Evolutionary conservation across 2,888 invertebrate species (phyloP), one percentile per base, ranked within the genome.

Genomic region (Metalampra italica): DNA sequence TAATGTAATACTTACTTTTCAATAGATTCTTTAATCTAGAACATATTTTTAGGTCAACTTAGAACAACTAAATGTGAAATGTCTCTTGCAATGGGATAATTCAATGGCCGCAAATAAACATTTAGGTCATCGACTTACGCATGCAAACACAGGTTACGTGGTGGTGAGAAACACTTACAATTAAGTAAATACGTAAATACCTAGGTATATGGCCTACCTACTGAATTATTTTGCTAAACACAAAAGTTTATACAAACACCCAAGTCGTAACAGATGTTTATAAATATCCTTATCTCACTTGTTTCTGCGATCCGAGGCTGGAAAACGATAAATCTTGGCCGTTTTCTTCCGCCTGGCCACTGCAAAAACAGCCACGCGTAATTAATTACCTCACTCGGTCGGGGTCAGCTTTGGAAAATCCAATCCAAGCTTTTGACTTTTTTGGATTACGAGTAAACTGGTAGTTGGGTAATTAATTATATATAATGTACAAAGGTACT

Each of bases 361-460:
- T 78, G 78, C 82, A 83, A 84, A 84, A 83, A 83, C 79, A 73
- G 73, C 73, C 68, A 78, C 76, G 75, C 74, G 82, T 80, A 79
- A 84, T 84, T 85, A 85, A 83, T 84, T 83, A 81, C 82, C 75
- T 67, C 68, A 71, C 72, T 72, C 68, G 68, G 64, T 66, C 67
- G 70, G 69, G 73, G 74, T 76, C 78, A 75, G 77, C 75, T 77
- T 73, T 74, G 72, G 75, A 77, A 62, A 65, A 77, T 78, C 77
- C 78, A 83, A 83, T 82, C 81, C 77, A 75, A 79, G 81, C 72
- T 76, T 75, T 77, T 73, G 81, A 82, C 80, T 84, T 84, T 82
- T 82, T 82, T 81, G 69, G 66, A 68, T 71, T 65, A 64, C 69
- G 68, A 29, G 37, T 75, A 73, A 77, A 75, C 73, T 67, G n/a